These are phyloP conservation scores for Pyrrhia umbra DNA, from an alignment of 2,888 invertebrate genomes.

Conservation along the genomic window DNA sequence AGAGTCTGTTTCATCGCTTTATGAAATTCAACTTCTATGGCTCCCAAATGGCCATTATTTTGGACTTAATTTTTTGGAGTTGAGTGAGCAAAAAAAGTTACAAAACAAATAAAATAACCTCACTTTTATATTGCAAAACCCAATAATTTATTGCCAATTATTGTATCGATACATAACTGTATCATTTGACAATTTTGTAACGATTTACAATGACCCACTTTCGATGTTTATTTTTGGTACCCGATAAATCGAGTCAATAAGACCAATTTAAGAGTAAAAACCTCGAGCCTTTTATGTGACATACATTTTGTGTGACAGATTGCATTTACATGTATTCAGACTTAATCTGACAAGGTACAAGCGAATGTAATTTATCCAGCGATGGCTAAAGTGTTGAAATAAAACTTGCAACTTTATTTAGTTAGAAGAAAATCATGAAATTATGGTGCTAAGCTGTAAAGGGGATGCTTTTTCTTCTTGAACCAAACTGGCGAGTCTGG, in stretches of 20 bases:
- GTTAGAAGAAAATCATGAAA: background rate
- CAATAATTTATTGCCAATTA: slow-evolving; percentile 54
- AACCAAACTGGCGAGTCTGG: background rate
- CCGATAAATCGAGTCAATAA: slow-evolving; percentile 30
- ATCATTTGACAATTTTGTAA: slow-evolving; percentile 56
- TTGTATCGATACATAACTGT: slow-evolving; percentile 50
- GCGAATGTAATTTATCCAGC: slow-evolving; percentile 23
- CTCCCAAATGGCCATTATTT: too few species aligned
- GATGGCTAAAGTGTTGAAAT: background rate
- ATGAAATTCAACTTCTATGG: too few species aligned
- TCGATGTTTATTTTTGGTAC: slow-evolving; percentile 51
- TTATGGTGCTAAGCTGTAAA: too few species aligned
- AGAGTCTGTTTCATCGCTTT: too few species aligned
- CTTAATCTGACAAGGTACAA: slow-evolving; percentile 37
- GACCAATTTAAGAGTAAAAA: slow-evolving; percentile 42
- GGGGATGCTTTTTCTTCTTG: too few species aligned
- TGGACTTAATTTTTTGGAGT: too few species aligned
- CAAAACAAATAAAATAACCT: slow-evolving; percentile 26
- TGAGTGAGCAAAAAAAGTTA: background rate
- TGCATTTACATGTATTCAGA: slow-evolving; percentile 24
- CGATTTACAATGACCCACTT: slow-evolving; percentile 58
- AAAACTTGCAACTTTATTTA: slow-evolving; percentile 5
- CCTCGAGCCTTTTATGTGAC: slow-evolving; percentile 33
- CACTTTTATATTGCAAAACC: slow-evolving; percentile 28
- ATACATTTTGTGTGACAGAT: slow-evolving; percentile 27